Evolutionary conservation across 2,888 invertebrate species (phyloP).

Genomic region (Nomada hirtipes): DNA sequence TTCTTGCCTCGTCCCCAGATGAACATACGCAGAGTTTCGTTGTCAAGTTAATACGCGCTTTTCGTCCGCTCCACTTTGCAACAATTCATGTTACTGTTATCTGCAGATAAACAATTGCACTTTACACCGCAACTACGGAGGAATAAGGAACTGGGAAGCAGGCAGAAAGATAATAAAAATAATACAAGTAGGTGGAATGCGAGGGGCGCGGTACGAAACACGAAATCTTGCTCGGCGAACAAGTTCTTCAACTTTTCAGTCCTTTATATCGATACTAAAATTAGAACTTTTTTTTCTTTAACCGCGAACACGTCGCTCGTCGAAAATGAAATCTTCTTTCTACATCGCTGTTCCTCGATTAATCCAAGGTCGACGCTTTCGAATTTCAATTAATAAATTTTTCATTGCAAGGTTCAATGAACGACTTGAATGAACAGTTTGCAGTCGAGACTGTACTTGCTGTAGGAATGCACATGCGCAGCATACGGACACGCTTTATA

Average conservation of each 20-base stretch:
- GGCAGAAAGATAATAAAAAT: constrained; percentile 42
- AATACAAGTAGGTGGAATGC: constrained; percentile 23
- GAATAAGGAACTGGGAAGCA: not conserved
- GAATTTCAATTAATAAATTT: not conserved
- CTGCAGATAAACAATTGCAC: not conserved
- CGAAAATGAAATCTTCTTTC: not conserved
- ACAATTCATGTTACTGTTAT: not conserved
- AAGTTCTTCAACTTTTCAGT: constrained; percentile 53
- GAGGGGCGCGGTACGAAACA: constrained; percentile 23
- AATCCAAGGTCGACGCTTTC: not conserved
- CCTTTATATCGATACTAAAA: not conserved
- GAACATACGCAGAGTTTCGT: not conserved
- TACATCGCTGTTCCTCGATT: not conserved
- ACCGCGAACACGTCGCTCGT: not conserved
- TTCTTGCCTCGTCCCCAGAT: not conserved
- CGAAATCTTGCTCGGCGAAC: constrained; percentile 45
- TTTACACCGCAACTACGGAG: not conserved
- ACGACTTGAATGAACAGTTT: constrained; percentile 2
- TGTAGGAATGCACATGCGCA: constrained; percentile 3
- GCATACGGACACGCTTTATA: not conserved
- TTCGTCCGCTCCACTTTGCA: too few species aligned
- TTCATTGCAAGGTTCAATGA: constrained; percentile 14
- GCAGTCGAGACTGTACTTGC: constrained; percentile 3
- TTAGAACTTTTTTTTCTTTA: not conserved
- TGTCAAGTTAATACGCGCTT: not conserved